A percentile compares a stretch with the other conserved stretches of the same genome.
phyloP scores from a whole-genome alignment of 2,888 invertebrate genomes.

The Thelaira solivaga region DNA sequence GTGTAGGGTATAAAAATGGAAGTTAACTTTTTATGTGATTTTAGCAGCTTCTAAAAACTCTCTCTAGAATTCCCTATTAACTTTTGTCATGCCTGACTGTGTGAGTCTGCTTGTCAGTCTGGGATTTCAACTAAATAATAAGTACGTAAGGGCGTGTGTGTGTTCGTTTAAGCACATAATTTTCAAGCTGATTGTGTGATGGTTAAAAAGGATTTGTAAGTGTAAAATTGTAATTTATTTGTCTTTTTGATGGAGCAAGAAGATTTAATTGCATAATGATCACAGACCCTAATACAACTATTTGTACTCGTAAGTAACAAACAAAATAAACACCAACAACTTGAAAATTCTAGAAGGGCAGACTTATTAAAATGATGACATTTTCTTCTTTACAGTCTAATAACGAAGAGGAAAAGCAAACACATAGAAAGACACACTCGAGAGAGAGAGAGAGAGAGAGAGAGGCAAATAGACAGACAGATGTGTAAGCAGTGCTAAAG shows the following conservation, averaged over 20 bases:
- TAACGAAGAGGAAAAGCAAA: background rate
- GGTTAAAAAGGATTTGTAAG: too few species aligned
- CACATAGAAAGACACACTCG: background rate
- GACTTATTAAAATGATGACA: slow-evolving; percentile 39
- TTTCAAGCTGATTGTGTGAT: background rate
- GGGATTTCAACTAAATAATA: background rate
- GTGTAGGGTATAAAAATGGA: slow-evolving; percentile 50
- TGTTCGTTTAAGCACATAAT: background rate
- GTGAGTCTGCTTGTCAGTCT: too few species aligned
- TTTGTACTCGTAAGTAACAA: slow-evolving; percentile 32
- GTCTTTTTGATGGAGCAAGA: slow-evolving; percentile 40
- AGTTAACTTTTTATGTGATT: slow-evolving; percentile 52
- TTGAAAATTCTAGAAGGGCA: slow-evolving; percentile 36
- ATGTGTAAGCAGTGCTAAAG: slow-evolving; percentile 33
- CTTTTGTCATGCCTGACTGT: too few species aligned
- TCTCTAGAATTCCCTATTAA: slow-evolving; percentile 29
- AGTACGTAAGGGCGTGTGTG: background rate
- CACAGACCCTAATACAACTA: too few species aligned
- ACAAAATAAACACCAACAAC: slow-evolving; percentile 35
- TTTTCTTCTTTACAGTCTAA: slow-evolving; percentile 4
- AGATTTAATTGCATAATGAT: slow-evolving; percentile 50
- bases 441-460: background rate
- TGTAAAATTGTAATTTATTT: slow-evolving; percentile 38
- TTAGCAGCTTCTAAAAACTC: slow-evolving; percentile 44
- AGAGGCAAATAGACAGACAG: background rate